These are phyloP conservation scores for Crocodylus rhombifer DNA, from an alignment of 2,797 vertebrate species.

Conservation along the genomic window DNA sequence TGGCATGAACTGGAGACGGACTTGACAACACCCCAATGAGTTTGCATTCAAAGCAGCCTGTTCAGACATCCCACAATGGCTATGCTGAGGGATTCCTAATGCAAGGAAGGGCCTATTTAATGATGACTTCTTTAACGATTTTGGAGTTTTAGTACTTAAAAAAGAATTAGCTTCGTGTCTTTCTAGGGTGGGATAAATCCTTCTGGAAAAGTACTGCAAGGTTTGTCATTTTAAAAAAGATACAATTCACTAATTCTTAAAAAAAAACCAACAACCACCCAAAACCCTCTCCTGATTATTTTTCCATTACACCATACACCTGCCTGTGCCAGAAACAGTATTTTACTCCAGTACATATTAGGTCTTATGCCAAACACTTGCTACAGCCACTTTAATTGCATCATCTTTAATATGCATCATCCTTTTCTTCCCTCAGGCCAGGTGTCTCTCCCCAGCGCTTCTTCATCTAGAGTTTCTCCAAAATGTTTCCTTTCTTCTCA, in stretches of 20 bases:
- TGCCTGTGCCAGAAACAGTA: conserved; percentile 8
- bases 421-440: not conserved
- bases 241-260: not conserved
- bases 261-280: too few relatives aligned
- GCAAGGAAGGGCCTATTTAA: conserved; percentile 32
- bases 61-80: conserved; percentile 23
- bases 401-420: not conserved
- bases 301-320: conserved; percentile 1
- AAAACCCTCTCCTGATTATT: not conserved
- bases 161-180: conserved; percentile 41
- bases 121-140: conserved; percentile 24
- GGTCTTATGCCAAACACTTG: not conserved
- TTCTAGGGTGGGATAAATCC: conserved; percentile 27
- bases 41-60: conserved; percentile 33
- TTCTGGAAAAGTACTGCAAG: not conserved
- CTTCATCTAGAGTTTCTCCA: not conserved
- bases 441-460: not conserved
- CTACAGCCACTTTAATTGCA: rapidly evolving
- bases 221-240: conserved; percentile 36
- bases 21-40: not conserved
- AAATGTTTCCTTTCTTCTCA: not conserved
- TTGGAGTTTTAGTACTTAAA: conserved; percentile 33
- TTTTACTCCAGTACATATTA: not conserved
- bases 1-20: too few relatives aligned
- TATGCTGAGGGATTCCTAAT: conserved; percentile 51